phyloP scores from a whole-genome alignment of 2,888 invertebrate species.

The Oxytorus armatus region DNA sequence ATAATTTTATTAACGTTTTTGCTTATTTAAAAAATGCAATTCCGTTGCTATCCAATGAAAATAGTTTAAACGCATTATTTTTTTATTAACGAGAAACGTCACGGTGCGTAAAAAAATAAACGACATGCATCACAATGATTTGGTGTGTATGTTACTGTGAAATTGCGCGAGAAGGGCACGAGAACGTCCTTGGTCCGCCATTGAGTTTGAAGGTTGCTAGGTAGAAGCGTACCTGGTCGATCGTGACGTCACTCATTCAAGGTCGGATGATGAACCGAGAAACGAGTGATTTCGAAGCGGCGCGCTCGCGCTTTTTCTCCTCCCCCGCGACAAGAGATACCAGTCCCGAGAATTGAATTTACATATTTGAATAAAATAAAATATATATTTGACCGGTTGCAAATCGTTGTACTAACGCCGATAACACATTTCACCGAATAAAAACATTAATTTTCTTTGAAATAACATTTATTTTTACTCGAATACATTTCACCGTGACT shows the following conservation, averaged over 20 bases:
- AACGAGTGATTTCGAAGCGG: slow-evolving; percentile 58
- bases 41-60: no score
- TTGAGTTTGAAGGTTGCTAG: slow-evolving; percentile 72
- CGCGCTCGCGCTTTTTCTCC: slow-evolving; percentile 49
- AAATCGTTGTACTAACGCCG: no score
- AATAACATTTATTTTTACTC: no score
- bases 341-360: background rate
- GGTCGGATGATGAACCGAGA: slow-evolving; percentile 81
- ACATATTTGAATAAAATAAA: background rate
- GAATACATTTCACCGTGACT: no score
- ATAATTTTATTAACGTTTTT: no score
- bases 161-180: slow-evolving; percentile 61
- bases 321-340: background rate
- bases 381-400: no score
- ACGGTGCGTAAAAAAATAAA: slow-evolving; percentile 14
- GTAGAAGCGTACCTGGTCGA: slow-evolving; percentile 75
- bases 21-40: no score
- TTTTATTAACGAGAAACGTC: background rate
- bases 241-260: slow-evolving; percentile 80
- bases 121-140: slow-evolving; percentile 22
- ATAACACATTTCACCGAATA: no score
- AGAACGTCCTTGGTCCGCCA: slow-evolving; percentile 76
- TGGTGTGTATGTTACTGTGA: slow-evolving; percentile 11
- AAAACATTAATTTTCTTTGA: no score
- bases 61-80: no score